Base-by-base conservation (phyloP, 2,888 invertebrate species). In the Bugula neritina region DNA sequence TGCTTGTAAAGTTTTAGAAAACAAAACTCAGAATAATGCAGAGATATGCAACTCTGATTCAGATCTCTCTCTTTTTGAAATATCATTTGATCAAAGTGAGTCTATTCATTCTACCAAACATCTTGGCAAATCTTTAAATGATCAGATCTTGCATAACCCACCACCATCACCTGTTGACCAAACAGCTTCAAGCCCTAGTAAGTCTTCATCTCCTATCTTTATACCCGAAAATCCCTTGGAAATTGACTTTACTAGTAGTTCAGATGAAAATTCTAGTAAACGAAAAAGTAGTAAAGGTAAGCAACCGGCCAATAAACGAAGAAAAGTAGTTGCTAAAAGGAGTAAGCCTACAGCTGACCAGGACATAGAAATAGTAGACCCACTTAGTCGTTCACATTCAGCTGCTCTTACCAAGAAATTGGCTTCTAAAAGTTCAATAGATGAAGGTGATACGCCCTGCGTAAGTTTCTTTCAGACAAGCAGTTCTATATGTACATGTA, bases 41-140 rank as follows among this genome's bases (percentile, higher is more conserved):
- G 25, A 57, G 5, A 5, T 57, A 3, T 21, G 17, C 17, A 27
- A 63, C 31, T 63, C 63, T 63, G 63, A 63, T 31, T 63, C 63
- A 27, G 63, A 63, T 13, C 5, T 63, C 17, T 63, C 63, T 31
- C 63, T 63, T 63, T 63, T 63, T 63, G 63, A 63, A 31, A 31
- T 63, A 13, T 27, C 29, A 25, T 63, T 63, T 63, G 5, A 3
- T n/a, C 21, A 25, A 63, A n/a, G 31, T 10, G 21, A 21, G 29
- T 13, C 63, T n/a, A 5, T 29, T 10, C 27, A 63, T 21, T 13
- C 31, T 3, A 25, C 5, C 10, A 10, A 5, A 10, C 43, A 43
- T 17, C 10, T 5, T 43, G 17, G 5, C 17, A 43, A 5, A 43
- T 43, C 43, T 17, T 43, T 43, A 43, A n/a, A n/a, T n/a, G 43